Evolutionary conservation across 1,140 invertebrate species (phyloP), one percentile per base, ranked within the genome.

Genomic region (Nasonia giraulti): DNA sequence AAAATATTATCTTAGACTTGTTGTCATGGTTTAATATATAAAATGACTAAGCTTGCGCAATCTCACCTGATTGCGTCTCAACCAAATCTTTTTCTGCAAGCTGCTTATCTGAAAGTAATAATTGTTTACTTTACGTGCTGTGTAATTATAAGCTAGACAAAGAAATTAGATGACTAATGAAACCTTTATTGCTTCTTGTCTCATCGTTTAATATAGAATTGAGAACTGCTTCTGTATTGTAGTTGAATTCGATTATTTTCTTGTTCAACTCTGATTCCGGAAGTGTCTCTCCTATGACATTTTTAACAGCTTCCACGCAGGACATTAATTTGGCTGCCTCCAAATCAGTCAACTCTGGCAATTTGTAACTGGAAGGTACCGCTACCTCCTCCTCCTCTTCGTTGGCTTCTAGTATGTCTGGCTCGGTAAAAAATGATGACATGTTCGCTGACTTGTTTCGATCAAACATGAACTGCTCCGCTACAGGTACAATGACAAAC

Each of bases 401-500:
- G 12, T 83, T 68, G 89, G 96, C 96, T 92, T 97, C 97, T 85
- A 95, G 94, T 85, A 97, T 97, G 89, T 97, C 94, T 86, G 95
- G 94, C 80, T 96, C 94, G 12, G 94, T 95, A 81, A 97, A 92
- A 89, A 96, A 97, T 0, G 95, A 94, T 44, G 96, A 95, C 88
- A 97, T 96, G 87, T 95, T 95, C 86, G 95, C 95, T 89, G 95
- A 94, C 83, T 94, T 93, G 89, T 94, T 94, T 62, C 97, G 94
- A 90, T 98, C 97, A 90, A 96, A 99, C 88, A 98, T 95, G 93
- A 97, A 99, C 89, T 97, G 96, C 76, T 95, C 94, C 69, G 95
- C 94, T 93, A 86, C 50, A 89, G 85, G 27, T 79, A 80, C 23
- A 78, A 79, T 62, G 40, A 78, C 8, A 50, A 23, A 80, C 31